A percentile compares a stretch with the other conserved stretches of the same genome.
Conservation (phyloP, 1,140 invertebrate species). For the Parasteatoda tepidariorum region DNA sequence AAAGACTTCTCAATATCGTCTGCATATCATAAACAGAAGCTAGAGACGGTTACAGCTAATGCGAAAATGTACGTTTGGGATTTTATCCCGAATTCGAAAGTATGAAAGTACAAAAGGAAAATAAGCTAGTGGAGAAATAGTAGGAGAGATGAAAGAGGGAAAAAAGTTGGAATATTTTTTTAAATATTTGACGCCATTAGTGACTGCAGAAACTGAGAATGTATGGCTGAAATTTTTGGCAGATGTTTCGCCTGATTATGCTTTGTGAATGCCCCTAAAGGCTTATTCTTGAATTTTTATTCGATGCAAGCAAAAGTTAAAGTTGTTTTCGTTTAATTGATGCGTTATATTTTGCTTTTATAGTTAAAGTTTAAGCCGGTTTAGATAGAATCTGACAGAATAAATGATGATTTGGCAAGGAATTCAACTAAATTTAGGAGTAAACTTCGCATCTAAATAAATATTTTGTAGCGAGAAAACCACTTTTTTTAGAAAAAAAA, state of each 20-base stretch:
- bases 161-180: background rate
- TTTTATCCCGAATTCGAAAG: background rate
- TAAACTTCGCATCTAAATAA: no score
- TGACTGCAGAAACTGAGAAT: background rate
- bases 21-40: background rate
- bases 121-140: background rate
- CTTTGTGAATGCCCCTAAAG: background rate
- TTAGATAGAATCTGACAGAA: no score
- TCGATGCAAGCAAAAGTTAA: background rate
- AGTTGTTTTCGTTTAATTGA: background rate
- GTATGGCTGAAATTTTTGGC: constrained; percentile 17
- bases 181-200: constrained; percentile 24
- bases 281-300: background rate
- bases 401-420: no score
- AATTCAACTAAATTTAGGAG: no score
- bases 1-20: background rate
- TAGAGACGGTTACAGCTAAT: constrained; percentile 16
- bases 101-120: background rate
- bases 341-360: background rate
- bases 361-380: background rate
- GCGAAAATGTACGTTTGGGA: constrained; percentile 25
- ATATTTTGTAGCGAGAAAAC: no score
- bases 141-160: background rate
- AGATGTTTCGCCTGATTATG: background rate
- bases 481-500: no score